Conservation (phyloP, 2,797 vertebrate genomes). For the Ctenosaura bakeri region DNA sequence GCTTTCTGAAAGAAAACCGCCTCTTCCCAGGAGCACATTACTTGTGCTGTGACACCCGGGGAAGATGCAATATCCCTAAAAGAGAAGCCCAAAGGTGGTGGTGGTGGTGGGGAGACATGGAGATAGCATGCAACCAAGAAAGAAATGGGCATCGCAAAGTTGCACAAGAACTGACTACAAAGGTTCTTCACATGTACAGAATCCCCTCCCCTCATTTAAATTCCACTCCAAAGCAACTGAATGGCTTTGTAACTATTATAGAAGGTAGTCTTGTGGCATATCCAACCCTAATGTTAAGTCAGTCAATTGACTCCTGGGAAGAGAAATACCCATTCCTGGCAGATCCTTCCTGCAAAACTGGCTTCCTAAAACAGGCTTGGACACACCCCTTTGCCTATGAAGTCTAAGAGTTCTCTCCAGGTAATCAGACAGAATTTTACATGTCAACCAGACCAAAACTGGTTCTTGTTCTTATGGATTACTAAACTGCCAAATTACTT, state of each 20-base stretch:
- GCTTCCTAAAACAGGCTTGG: neutral
- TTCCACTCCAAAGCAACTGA: neutral
- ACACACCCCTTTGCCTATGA: neutral
- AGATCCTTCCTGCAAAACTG: neutral
- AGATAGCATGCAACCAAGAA: neutral
- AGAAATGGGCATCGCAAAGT: neutral
- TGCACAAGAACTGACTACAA: neutral
- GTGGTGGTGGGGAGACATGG: neutral
- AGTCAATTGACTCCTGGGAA: too few species aligned
- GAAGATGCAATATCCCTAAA: neutral
- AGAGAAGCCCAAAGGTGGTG: neutral
- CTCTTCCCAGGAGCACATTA: neutral
- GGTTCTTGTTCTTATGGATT: neutral
- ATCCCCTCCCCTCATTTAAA: too few species aligned
- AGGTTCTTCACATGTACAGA: neutral
- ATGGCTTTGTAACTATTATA: neutral
- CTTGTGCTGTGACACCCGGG: neutral
- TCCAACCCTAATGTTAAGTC: neutral
- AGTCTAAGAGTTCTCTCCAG: neutral
- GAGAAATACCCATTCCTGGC: neutral
- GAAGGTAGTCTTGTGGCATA: neutral
- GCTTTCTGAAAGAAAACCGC: too few species aligned
- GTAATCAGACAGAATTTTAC: neutral
- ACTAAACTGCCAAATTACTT: neutral
- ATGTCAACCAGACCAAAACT: neutral